phyloP scores from a whole-genome alignment of 1,140 invertebrate species.

The Laodelphax striatellus region DNA sequence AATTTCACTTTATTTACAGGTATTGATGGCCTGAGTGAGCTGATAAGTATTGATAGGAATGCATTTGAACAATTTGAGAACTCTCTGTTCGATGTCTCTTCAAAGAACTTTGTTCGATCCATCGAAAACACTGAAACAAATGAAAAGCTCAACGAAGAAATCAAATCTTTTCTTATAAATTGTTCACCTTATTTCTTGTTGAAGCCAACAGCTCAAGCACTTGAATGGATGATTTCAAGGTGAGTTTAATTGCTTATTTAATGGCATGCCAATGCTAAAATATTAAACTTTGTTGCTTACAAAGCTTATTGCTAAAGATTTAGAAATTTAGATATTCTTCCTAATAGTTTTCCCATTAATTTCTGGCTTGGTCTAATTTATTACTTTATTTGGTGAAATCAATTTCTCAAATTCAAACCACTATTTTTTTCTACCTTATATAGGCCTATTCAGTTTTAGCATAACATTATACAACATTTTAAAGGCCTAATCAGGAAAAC shows the following conservation, averaged over 20 bases:
- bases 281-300: no score
- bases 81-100: constrained; percentile 61
- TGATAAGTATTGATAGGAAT: constrained; percentile 51
- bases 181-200: constrained; percentile 80
- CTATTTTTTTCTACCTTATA: no score
- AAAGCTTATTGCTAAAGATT: no score
- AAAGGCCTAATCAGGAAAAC: no score
- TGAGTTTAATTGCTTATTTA: constrained; percentile 20
- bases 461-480: no score
- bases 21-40: constrained; percentile 65
- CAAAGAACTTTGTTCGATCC: constrained; percentile 65
- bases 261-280: no score
- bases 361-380: no score
- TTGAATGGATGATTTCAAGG: constrained; percentile 84
- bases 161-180: constrained; percentile 68
- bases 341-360: no score
- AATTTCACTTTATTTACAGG: constrained; percentile 29
- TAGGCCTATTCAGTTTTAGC: no score
- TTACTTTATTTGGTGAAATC: no score
- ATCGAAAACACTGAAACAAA: constrained; percentile 65
- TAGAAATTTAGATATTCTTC: no score
- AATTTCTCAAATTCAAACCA: no score
- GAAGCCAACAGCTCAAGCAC: constrained; percentile 70
- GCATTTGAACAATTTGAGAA: constrained; percentile 60
- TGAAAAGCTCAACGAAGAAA: constrained; percentile 55